Base-by-base conservation (phyloP, 2,797 vertebrate species). In the Sciaenops ocellatus region DNA sequence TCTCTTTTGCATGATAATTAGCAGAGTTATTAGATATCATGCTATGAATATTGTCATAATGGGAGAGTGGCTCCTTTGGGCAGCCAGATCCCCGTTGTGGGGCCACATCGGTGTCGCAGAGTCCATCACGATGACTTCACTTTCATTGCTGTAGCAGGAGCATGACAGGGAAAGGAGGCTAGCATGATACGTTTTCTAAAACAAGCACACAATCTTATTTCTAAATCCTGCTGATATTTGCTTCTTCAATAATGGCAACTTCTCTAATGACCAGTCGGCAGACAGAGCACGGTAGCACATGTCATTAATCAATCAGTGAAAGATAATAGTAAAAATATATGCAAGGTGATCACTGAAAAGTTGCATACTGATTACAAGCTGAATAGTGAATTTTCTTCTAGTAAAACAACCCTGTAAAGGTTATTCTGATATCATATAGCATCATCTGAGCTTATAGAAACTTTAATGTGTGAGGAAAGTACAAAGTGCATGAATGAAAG, bases 1-100 rank as follows among this genome's bases (percentile, higher is more conserved):
- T 69, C 30, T 61, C 56, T 73, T 72, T 83, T 78, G 60, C 80
- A 82, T 80, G 59, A 73, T 85, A 76, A 90, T 91, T 87, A 89
- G 83, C 44, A 64, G 64, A 79, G 67, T 87, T 88, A 87, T 82
- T 83, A 79, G 77, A 82, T 75, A 57, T 84, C 62, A 76, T 79
- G 3, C 73, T 48, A 56, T 79, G 56, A 87, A 87, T 73, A 77
- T 69, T 85, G 79, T 86, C 73, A 86, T 50, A 48, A 52, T 2
- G 22, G 41, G 18, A 67, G 72, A 80, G 62, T 38, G 60, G 48
- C 54, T 68, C 66, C 63, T 83, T 74, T 71, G 44, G 63, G 61
- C 28, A 56, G 9, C 55, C 24, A 57, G 48, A 76, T 60, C 66
- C 46, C 22, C 20, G 13, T 30, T 77, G 46, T 72, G 57, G 51